Evolutionary conservation across 2,888 invertebrate genomes (phyloP).

Genomic region (Andrena fulva): DNA sequence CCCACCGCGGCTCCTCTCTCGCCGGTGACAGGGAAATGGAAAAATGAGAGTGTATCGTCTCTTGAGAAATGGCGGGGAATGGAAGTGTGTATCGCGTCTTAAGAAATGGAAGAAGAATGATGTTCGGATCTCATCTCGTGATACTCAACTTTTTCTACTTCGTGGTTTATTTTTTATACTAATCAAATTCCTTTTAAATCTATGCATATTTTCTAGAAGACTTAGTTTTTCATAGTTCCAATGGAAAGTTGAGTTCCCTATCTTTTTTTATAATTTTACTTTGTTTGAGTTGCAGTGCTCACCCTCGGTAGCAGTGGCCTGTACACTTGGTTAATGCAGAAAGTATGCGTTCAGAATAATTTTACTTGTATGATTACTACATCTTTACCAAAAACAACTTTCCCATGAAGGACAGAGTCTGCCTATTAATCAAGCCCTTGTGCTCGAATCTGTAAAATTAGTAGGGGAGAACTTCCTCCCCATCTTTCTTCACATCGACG

Average conservation of each 20-base stretch:
- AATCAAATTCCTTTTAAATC: background rate
- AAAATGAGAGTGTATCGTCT: slow-evolving; percentile 1
- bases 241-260: too few relatives aligned
- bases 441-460: slow-evolving; percentile 67
- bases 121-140: background rate
- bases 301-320: too few relatives aligned
- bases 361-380: background rate
- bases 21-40: slow-evolving; percentile 15
- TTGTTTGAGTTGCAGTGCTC: background rate
- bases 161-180: background rate
- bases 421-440: slow-evolving; percentile 39
- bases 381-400: background rate
- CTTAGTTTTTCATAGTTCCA: too few relatives aligned
- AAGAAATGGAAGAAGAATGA: background rate
- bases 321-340: background rate
- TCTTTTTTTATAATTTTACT: background rate
- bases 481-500: slow-evolving; percentile 17
- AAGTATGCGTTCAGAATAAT: background rate
- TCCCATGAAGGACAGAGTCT: background rate
- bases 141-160: background rate
- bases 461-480: slow-evolving; percentile 38
- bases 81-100: background rate
- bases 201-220: too few relatives aligned
- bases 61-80: too few relatives aligned
- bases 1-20: background rate